These are phyloP conservation scores for Hoplostethus atlanticus DNA, from an alignment of 2,797 vertebrate genomes.

Conservation along the genomic window DNA sequence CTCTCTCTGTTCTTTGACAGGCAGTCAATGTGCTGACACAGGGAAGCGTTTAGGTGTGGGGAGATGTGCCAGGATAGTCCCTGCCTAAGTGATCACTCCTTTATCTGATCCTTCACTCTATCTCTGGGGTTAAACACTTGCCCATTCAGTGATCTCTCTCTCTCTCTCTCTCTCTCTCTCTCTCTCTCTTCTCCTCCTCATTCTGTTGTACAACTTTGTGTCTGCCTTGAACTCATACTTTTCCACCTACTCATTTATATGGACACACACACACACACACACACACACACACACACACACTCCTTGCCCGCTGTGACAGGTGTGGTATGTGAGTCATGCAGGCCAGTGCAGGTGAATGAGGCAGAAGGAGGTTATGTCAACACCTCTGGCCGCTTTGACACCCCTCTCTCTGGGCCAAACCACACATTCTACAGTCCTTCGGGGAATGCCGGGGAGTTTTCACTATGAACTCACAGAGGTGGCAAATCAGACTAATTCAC, in stretches of 20 bases:
- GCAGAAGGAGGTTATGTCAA: constrained; percentile 63
- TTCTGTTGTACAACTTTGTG: background rate
- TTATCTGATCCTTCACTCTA: constrained; percentile 70
- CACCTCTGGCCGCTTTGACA: constrained; percentile 56
- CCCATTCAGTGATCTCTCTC: constrained; percentile 32
- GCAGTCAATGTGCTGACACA: constrained; percentile 77
- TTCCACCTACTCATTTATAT: background rate
- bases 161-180: constrained; percentile 13
- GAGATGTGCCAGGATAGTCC: constrained; percentile 63
- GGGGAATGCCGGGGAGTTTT: constrained; percentile 74
- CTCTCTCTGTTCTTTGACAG: constrained; percentile 64
- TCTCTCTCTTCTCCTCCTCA: constrained; percentile 18
- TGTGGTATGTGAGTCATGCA: constrained; percentile 60
- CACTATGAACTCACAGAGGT: constrained; percentile 63
- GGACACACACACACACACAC: background rate
- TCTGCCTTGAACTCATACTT: constrained; percentile 10
- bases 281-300: constrained; percentile 3
- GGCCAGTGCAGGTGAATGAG: constrained; percentile 62
- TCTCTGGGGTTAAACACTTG: constrained; percentile 49
- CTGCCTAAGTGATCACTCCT: constrained; percentile 76
- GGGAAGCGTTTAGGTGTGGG: constrained; percentile 61
- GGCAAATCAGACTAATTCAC: constrained; percentile 55
- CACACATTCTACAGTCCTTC: constrained; percentile 63
- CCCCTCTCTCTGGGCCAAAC: constrained; percentile 53
- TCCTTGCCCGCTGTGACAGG: constrained; percentile 53